Base-by-base conservation (phyloP, 2,797 vertebrate genomes). In the Mycteria americana region DNA sequence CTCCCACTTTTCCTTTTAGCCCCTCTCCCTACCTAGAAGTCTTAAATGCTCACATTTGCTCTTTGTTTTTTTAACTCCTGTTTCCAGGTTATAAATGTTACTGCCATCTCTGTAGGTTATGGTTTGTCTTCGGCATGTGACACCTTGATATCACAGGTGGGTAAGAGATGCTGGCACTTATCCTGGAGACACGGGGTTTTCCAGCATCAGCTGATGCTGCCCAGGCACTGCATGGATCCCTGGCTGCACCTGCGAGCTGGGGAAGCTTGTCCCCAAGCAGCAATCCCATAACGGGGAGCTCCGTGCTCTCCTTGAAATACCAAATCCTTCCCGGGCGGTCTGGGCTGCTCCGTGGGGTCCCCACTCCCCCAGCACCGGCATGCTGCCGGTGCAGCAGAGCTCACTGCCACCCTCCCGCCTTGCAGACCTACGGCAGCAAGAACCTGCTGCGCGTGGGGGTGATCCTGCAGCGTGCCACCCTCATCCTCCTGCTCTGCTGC, bases 101-200 rank as follows among this genome's bases (percentile, higher is more conserved):
- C 98, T 7, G 99, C 98, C 35, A 56, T 94, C 67, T 98, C 99
- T 2, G 98, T 99, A 63, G 99, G 99, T 25, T 96, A 96, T 0
- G 99, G 99, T 45, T 97, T 99, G 27, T 93, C 98, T 43, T 46
- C 99, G 2, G 98, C 99, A 2, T 99, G 99, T 79, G 99, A 99
- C 94, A 99, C 99, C 2, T 98, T 99, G 75, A 98, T 99, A 92
- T 99, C 99, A 67, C 99, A 99, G 99, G 99, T 98, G 93, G 85
- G 92, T 92, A 25, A 23, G 54, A 70, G 37, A 1, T 3, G 25
- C 67, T 65, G 80, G 30, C 11, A 2, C 35, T 48, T 51, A 4
- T 65, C 53, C 64, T 77, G 45, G 48, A 35, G 53, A 18, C 17
- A 24, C 0, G 0, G 59, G 76, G 37, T 4, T 51, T 60, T 88